These are phyloP conservation scores for Micronycteris hirsuta DNA, from an alignment of 2,113 vertebrate species.

Conservation along the genomic window DNA sequence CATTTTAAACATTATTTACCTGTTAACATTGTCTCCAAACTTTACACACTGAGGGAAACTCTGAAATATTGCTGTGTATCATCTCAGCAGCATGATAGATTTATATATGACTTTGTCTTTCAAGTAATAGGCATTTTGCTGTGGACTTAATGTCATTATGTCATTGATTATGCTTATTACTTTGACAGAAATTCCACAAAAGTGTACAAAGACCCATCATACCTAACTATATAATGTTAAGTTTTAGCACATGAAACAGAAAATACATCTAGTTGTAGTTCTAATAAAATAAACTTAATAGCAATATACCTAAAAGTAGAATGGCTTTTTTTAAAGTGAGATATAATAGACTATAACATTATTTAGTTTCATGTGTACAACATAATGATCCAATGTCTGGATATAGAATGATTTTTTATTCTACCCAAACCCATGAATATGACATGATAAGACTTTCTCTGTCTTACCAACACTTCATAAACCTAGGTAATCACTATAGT, in stretches of 20 bases:
- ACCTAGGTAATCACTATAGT: not conserved
- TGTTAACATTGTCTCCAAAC: constrained; percentile 36
- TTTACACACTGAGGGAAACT: not conserved
- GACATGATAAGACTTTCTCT: not conserved
- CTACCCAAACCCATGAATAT: not conserved
- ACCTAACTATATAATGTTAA: constrained; percentile 59
- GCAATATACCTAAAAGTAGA: not conserved
- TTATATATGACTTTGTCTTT: constrained; percentile 75
- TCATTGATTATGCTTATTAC: constrained; percentile 71
- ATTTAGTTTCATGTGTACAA: not conserved
- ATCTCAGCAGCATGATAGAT: constrained; percentile 40
- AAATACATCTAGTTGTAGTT: constrained; percentile 45
- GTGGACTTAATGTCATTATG: constrained; percentile 42
- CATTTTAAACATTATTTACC: not conserved
- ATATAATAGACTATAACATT: not conserved
- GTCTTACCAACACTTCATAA: not conserved
- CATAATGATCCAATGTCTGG: not conserved
- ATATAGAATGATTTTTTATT: not conserved
- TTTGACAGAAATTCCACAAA: constrained; percentile 70
- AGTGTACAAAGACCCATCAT: constrained; percentile 74
- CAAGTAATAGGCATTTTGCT: constrained; percentile 70
- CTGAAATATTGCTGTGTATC: constrained; percentile 38
- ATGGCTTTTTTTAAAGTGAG: not conserved
- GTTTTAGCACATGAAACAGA: constrained; percentile 49
- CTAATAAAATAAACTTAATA: constrained; percentile 9